These are phyloP conservation scores for Protonibea diacanthus DNA, from an alignment of 2,797 vertebrate species.

Conservation along the genomic window DNA sequence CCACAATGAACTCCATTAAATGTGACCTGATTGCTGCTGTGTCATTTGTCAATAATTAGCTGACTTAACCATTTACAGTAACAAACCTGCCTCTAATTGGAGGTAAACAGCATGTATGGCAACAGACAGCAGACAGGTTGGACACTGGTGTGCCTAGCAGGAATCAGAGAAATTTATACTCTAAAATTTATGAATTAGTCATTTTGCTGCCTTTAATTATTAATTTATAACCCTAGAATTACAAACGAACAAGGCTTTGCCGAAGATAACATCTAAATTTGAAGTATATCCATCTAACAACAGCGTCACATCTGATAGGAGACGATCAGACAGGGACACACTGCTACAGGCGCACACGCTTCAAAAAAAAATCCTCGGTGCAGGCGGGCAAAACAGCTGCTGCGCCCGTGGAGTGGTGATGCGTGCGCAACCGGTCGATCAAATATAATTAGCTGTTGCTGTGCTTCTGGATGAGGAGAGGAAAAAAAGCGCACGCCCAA, in stretches of 20 bases:
- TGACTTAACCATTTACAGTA: background rate
- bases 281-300: too few relatives aligned
- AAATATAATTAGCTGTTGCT: too few relatives aligned
- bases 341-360: too few relatives aligned
- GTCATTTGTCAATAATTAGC: background rate
- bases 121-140: background rate
- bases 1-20: background rate
- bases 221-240: background rate
- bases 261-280: background rate
- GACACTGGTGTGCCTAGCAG: background rate
- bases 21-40: conserved; percentile 1
- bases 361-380: too few relatives aligned
- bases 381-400: too few relatives aligned
- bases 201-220: background rate
- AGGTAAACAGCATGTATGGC: background rate
- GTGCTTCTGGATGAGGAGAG: too few relatives aligned
- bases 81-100: background rate
- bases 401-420: too few relatives aligned
- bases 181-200: background rate
- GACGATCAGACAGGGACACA: too few relatives aligned
- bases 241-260: background rate
- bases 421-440: too few relatives aligned
- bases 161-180: too few relatives aligned
- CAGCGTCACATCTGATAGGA: too few relatives aligned
- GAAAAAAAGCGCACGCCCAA: too few relatives aligned